phyloP scores from a whole-genome alignment of 2,113 vertebrate genomes.

The Melospiza georgiana region DNA sequence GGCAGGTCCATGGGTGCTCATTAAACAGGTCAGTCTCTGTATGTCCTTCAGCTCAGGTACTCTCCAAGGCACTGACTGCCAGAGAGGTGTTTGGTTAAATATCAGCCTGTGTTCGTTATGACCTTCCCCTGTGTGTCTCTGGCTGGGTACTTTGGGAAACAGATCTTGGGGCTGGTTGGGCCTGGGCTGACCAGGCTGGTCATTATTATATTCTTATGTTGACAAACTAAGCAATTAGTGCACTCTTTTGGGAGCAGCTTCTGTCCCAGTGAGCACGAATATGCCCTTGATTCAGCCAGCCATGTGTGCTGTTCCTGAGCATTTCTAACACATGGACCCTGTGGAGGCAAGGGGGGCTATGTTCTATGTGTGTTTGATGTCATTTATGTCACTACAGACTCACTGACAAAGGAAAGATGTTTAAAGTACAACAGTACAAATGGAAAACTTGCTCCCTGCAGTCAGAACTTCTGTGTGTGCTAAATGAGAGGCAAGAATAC shows the following conservation, averaged over 20 bases:
- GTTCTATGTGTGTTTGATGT: rapidly evolving
- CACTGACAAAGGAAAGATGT: background rate
- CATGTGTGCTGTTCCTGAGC: background rate
- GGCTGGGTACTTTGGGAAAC: background rate
- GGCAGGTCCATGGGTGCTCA: background rate
- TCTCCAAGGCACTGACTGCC: background rate
- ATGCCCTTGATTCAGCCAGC: background rate
- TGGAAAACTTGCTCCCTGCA: background rate
- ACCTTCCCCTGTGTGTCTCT: background rate
- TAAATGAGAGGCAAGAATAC: background rate
- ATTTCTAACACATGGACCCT: background rate
- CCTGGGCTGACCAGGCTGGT: background rate
- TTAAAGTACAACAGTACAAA: background rate
- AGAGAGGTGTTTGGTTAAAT: background rate
- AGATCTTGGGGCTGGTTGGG: background rate
- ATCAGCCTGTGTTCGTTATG: background rate
- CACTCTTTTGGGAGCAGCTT: background rate
- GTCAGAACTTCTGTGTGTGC: background rate
- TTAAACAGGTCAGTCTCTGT: background rate
- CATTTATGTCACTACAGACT: background rate
- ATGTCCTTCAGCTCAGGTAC: background rate
- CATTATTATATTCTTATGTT: background rate
- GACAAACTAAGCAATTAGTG: background rate
- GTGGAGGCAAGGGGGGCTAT: background rate
- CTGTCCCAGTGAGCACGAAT: background rate